Evolutionary conservation across 2,797 vertebrate species (phyloP), one percentile per base, ranked within the genome.

Genomic region (Scarus forsteni): DNA sequence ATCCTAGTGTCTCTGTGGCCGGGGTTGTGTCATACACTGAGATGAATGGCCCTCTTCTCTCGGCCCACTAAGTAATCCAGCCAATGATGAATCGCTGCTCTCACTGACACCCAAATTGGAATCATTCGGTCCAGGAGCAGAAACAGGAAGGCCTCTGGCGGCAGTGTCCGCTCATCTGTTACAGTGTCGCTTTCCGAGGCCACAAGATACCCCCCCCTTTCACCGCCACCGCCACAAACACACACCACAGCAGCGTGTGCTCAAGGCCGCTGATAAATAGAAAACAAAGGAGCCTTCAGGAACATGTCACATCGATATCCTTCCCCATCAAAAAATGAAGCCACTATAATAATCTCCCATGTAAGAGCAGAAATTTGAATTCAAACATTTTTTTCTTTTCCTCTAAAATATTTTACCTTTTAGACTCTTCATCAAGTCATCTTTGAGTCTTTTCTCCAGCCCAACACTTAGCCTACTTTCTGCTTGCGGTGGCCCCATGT

Each of bases 41-140:
- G 81, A 93, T 91, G 87, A 94, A 94, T 92, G 80, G 87, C 92
- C 92, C 89, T 83, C 80, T 88, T 92, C 87, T 85, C 77, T 90
- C 52, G 71, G 88, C 89, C 88, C 93, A 90, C 91, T 95, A 94
- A 94, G 91, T 84, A 82, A 88, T 89, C 92, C 87, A 79, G 88
- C 69, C 80, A 75, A 85, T 95, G 92, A 92, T 90, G 88, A 92
- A 91, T 94, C 68, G 65, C 88, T 89, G 86, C 85, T 91, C 91
- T 92, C 92, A 85, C 77, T 88, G 92, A 77, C 86, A 88, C 86
- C 82, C 92, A 92, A 94, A 92, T 92, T 91, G 89, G 87, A 93
- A 92, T 88, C 85, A 86, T 80, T 88, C 88, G 88, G 83, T 90
- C 88, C 80, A 36, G 90, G 81, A 85, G 89, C 88, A 69, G 42